Percentiles rank a stretch among this genome's conserved stretches.
Evolutionary conservation across 2,888 invertebrate genomes (phyloP).

Genomic region (Philonicus albiceps): DNA sequence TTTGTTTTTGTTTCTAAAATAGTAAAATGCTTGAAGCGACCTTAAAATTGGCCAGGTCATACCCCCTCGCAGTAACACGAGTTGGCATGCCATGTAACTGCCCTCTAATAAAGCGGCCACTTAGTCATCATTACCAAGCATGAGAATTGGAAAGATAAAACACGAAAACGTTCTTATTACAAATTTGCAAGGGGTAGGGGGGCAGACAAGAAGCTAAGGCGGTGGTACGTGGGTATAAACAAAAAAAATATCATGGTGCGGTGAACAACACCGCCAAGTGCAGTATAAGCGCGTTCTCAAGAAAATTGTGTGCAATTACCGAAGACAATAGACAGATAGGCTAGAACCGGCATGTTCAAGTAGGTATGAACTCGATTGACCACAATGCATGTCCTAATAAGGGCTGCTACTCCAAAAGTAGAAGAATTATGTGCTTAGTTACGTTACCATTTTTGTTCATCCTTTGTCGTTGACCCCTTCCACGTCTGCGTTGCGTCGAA

Average conservation of each 20-base stretch:
- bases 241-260: neutral
- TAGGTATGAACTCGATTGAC: constrained; percentile 33
- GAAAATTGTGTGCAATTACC: constrained; percentile 33
- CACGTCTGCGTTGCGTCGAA: constrained; percentile 16
- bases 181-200: constrained; percentile 21
- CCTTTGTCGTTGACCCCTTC: constrained; percentile 53
- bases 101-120: neutral
- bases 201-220: neutral
- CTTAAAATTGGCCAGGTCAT: neutral
- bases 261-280: neutral
- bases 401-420: constrained; percentile 8
- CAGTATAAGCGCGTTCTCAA: neutral
- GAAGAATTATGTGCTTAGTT: constrained; percentile 31
- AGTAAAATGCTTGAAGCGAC: neutral
- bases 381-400: constrained; percentile 31
- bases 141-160: constrained; percentile 7
- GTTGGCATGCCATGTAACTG: neutral
- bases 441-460: constrained; percentile 55
- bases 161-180: constrained; percentile 28
- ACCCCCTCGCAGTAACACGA: neutral
- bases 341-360: constrained; percentile 26
- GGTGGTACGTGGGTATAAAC: neutral
- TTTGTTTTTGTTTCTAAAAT: neutral
- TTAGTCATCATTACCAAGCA: constrained; percentile 16
- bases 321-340: constrained; percentile 37